Evolutionary conservation across 30 jellyfish, hydroid and myxozoan genomes (phyloP).

Genomic region (Hydra vulgaris): DNA sequence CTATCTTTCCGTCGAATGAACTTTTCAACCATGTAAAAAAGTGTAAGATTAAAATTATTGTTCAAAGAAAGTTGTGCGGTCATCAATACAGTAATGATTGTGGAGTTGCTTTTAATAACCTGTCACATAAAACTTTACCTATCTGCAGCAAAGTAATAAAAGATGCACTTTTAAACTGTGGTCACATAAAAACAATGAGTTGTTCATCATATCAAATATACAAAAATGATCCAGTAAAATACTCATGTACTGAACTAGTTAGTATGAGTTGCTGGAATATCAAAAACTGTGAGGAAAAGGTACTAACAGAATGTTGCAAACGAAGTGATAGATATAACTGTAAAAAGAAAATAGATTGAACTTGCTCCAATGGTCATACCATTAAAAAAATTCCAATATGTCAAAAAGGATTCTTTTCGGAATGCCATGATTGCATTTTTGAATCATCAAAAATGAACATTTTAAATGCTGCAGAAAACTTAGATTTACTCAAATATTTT

Average conservation of each 20-base stretch:
- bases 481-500: background rate
- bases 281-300: background rate
- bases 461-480: background rate
- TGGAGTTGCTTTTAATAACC: background rate
- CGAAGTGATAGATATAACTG: background rate
- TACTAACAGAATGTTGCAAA: background rate
- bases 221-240: background rate
- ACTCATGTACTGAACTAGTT: background rate
- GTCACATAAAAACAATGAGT: background rate
- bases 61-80: slow-evolving; percentile 7
- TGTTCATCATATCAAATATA: slow-evolving; percentile 3
- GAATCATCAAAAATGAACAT: background rate
- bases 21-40: background rate
- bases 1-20: background rate
- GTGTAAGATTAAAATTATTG: background rate
- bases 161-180: slow-evolving; percentile 8
- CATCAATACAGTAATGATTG: slow-evolving; percentile 2
- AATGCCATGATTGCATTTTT: slow-evolving; percentile 12
- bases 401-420: background rate
- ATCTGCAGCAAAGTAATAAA: background rate
- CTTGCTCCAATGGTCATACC: background rate
- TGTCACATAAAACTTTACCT: background rate
- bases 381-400: background rate
- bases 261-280: slow-evolving; percentile 11
- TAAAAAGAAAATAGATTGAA: background rate